These are phyloP conservation scores for Anoplolepis gracilipes DNA, from an alignment of 1,140 invertebrate species.

Conservation along the genomic window DNA sequence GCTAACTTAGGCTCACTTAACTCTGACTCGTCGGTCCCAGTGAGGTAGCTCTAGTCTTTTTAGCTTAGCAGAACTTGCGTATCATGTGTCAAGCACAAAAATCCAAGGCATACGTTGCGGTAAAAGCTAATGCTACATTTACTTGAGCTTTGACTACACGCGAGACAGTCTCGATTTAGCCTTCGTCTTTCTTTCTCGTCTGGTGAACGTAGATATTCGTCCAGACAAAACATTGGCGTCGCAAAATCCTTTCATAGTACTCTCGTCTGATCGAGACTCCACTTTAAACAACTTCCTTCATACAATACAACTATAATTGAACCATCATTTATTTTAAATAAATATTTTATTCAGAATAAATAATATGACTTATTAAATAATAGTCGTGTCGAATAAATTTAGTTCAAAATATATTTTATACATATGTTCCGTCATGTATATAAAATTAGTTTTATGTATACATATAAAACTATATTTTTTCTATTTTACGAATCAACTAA, in stretches of 20 bases:
- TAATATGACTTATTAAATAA: neutral
- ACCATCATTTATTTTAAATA: neutral
- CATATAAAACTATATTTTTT: neutral
- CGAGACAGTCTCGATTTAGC: slow-evolving; percentile 57
- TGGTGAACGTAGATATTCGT: neutral
- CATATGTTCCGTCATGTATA: neutral
- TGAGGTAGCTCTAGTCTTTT: slow-evolving; percentile 26
- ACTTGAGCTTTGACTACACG: slow-evolving; percentile 48
- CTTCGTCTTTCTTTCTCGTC: slow-evolving; percentile 8
- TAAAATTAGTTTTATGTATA: no score
- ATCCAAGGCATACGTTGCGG: neutral
- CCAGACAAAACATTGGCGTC: neutral
- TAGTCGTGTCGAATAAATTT: neutral
- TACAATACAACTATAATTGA: neutral
- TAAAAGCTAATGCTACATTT: slow-evolving; percentile 57
- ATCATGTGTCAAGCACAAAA: slow-evolving; percentile 52
- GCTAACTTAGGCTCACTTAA: slow-evolving; percentile 1
- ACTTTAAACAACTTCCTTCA: neutral
- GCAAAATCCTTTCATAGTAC: neutral
- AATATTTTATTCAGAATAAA: neutral
- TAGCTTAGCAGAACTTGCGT: slow-evolving; percentile 34
- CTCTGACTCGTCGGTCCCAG: neutral
- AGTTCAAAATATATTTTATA: neutral
- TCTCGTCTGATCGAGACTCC: neutral
- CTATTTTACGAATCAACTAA: neutral